phyloP scores from a whole-genome alignment of 2,797 vertebrate species.

The Sarcophilus harrisii region DNA sequence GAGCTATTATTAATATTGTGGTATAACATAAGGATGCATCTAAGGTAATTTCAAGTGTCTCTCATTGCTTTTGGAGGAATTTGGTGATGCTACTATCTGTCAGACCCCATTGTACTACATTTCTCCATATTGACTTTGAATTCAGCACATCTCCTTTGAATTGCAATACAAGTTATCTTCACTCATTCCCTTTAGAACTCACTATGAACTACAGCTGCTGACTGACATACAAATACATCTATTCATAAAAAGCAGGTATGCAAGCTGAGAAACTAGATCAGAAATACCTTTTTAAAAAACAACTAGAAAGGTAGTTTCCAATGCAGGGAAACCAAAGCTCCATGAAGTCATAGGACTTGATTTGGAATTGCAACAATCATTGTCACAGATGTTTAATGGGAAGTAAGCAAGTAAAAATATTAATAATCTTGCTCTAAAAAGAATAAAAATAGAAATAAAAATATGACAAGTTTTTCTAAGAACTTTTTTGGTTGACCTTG shows the following conservation, averaged over 20 bases:
- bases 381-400: neutral
- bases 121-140: conserved; percentile 54
- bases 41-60: neutral
- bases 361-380: neutral
- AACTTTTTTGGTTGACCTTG: neutral
- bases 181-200: conserved; percentile 46
- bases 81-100: conserved; percentile 55
- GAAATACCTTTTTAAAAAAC: neutral
- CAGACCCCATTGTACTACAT: conserved; percentile 38
- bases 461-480: neutral
- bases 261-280: neutral
- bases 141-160: conserved; percentile 43
- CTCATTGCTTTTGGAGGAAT: conserved; percentile 42
- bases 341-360: neutral
- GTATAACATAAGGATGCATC: neutral
- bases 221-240: conserved; percentile 31
- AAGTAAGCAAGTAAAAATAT: neutral
- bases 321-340: neutral
- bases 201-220: conserved; percentile 43
- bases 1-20: neutral
- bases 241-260: neutral
- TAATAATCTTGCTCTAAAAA: neutral
- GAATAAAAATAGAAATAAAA: neutral
- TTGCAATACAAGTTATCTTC: neutral
- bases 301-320: neutral